Evolutionary conservation across 1,140 invertebrate species (phyloP).

Genomic region (Bombus fervidus): DNA sequence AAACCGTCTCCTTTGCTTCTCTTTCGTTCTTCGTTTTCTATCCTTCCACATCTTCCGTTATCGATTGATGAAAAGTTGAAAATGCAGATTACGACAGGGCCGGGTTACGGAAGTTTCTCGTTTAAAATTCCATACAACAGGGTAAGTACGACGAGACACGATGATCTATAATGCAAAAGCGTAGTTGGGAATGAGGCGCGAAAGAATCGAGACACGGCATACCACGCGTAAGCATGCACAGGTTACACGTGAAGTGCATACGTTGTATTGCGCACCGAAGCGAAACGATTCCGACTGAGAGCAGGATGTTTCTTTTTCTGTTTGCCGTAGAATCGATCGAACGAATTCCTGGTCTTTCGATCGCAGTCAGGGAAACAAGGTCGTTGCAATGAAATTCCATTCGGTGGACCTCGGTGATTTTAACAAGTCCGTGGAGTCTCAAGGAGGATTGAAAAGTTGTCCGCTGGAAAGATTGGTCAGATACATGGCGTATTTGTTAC

Average conservation of each 20-base stretch:
- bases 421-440: neutral
- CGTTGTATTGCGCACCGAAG: neutral
- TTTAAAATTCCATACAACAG: constrained; percentile 37
- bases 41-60: neutral
- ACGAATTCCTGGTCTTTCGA: neutral
- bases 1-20: too few relatives aligned
- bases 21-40: too few relatives aligned
- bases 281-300: neutral
- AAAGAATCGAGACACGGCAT: neutral
- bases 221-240: neutral
- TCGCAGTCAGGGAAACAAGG: neutral
- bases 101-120: constrained; percentile 18
- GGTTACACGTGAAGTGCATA: neutral
- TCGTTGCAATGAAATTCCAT: neutral
- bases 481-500: neutral
- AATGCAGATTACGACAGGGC: constrained; percentile 2
- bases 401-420: neutral
- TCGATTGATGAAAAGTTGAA: constrained; percentile 14
- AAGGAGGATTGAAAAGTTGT: neutral
- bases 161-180: constrained; percentile 37
- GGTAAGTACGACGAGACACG: constrained; percentile 4
- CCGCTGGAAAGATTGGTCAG: neutral
- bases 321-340: neutral
- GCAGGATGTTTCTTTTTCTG: neutral
- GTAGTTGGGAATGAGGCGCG: neutral